Conservation (phyloP, 2,113 vertebrate species). For the Bos taurus region DNA sequence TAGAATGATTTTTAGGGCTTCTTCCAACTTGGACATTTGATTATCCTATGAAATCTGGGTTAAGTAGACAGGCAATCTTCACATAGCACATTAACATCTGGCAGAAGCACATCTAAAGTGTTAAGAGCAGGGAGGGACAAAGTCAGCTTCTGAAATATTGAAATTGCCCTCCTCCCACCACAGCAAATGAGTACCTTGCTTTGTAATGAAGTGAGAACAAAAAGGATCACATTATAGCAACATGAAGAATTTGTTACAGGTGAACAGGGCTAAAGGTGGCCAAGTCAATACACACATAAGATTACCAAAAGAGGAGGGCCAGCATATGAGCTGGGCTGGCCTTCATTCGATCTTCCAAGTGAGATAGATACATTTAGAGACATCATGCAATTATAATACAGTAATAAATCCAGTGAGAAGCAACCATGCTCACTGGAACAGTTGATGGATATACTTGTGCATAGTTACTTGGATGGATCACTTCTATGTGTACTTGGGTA, state of each 20-base stretch:
- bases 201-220: background rate
- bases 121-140: background rate
- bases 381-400: background rate
- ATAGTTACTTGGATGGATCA: background rate
- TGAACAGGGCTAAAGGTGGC: background rate
- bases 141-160: background rate
- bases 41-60: background rate
- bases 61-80: background rate
- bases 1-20: background rate
- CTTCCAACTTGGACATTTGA: background rate
- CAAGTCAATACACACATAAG: background rate
- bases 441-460: background rate
- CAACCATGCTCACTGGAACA: background rate
- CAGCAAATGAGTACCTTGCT: background rate
- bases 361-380: background rate
- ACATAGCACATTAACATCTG: background rate
- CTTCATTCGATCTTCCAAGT: background rate
- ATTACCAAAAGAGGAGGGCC: background rate
- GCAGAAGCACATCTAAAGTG: background rate
- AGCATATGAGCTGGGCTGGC: no score
- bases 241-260: background rate
- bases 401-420: background rate
- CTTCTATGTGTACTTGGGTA: background rate
- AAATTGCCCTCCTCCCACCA: background rate
- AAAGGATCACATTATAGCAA: background rate